Conservation (phyloP, 2,888 invertebrate species). For the Cecidostiba fungosa region DNA sequence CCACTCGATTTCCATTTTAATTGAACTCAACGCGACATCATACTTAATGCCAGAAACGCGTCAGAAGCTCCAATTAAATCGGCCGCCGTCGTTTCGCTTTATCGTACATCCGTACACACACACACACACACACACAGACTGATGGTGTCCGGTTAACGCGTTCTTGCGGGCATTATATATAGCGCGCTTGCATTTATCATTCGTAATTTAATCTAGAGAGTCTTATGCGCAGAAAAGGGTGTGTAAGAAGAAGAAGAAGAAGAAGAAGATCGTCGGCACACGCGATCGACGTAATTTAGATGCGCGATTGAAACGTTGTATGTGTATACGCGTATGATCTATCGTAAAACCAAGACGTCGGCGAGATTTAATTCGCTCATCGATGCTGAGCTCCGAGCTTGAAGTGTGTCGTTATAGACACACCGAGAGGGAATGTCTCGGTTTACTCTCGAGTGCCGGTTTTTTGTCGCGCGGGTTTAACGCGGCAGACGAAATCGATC, state of each 20-base stretch:
- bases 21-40: conserved; percentile 79
- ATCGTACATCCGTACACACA: conserved; percentile 69
- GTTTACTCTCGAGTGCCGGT: background rate
- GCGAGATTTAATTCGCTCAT: conserved; percentile 32
- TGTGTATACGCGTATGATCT: background rate
- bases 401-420: conserved; percentile 25
- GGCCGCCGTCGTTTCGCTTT: conserved; percentile 72
- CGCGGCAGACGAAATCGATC: background rate
- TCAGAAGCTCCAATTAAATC: conserved; percentile 77
- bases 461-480: conserved; percentile 18
- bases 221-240: background rate
- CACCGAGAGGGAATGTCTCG: background rate
- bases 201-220: conserved; percentile 27
- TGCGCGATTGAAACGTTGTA: background rate
- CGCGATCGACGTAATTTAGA: conserved; percentile 26
- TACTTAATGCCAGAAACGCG: conserved; percentile 78
- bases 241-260: background rate
- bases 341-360: conserved; percentile 29
- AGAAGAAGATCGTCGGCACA: background rate
- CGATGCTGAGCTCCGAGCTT: conserved; percentile 6
- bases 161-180: background rate
- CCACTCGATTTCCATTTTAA: conserved; percentile 79
- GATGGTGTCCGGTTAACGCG: conserved; percentile 49
- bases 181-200: conserved; percentile 34
- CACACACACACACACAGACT: conserved; percentile 48